Evolutionary conservation across 1,140 invertebrate genomes (phyloP).

Genomic region (Yoshiicerus persimilis): DNA sequence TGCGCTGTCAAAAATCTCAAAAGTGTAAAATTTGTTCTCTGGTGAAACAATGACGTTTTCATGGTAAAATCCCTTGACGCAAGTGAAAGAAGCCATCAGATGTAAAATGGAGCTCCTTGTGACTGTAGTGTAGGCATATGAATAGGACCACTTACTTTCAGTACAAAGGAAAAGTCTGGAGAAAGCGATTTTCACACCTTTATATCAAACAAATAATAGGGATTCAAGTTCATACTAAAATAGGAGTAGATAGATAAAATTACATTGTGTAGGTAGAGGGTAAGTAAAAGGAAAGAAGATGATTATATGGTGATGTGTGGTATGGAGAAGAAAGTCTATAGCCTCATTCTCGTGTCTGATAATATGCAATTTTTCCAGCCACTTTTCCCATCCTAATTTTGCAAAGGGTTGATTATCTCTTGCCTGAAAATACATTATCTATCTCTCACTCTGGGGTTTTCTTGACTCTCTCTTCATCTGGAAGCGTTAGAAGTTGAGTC

Average conservation of each 20-base stretch:
- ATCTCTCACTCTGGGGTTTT: constrained; percentile 11
- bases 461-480: background rate
- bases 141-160: background rate
- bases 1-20: background rate
- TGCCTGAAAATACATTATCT: constrained; percentile 31
- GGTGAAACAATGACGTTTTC: background rate
- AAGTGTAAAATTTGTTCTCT: background rate
- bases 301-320: constrained; percentile 32
- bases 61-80: background rate
- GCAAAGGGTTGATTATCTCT: constrained; percentile 31
- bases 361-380: constrained; percentile 44
- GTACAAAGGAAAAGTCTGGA: background rate
- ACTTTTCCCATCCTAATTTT: constrained; percentile 35
- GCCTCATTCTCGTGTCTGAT: constrained; percentile 24
- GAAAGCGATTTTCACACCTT: background rate
- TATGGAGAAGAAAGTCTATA: background rate
- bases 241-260: background rate
- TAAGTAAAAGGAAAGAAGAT: background rate
- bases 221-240: background rate
- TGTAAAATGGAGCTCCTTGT: background rate
- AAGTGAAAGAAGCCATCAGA: background rate
- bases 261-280: background rate
- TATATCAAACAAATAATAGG: background rate
- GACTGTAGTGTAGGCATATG: background rate
- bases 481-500: background rate